These are phyloP conservation scores for Chondrosia reniformis DNA, from an alignment of 37 sponge, comb jelly and placozoan genomes.

Conservation along the genomic window DNA sequence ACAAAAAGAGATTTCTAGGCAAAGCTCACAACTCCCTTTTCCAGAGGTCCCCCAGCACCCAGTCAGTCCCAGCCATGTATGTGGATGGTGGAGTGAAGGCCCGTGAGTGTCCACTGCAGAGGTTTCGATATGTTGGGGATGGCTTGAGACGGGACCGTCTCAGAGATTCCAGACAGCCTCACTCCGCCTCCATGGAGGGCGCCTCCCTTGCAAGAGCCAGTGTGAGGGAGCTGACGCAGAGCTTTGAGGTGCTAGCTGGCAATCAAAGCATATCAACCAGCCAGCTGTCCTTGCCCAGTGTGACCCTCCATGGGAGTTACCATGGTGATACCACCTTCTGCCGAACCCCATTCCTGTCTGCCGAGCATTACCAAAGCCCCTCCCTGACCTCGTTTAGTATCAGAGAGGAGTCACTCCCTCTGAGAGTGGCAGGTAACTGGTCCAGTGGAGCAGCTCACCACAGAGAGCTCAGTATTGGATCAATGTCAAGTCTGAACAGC, in stretches of 20 bases:
- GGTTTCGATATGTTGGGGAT: background rate
- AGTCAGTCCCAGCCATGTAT: conserved; percentile 2
- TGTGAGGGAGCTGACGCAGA: conserved; percentile 16
- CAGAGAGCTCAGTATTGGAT: conserved; percentile 8
- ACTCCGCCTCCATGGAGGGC: background rate
- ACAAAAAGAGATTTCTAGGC: background rate
- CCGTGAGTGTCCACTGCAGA: background rate
- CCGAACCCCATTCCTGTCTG: background rate
- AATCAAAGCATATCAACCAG: background rate
- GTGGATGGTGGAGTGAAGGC: background rate
- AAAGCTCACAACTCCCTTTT: background rate
- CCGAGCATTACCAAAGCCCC: conserved; percentile 5
- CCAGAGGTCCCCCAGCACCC: conserved; percentile 14
- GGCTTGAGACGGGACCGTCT: too few relatives aligned
- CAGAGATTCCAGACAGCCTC: too few relatives aligned
- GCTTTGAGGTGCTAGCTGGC: conserved; percentile 3
- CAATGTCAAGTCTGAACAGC: conserved; percentile 6
- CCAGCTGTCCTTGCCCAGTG: background rate
- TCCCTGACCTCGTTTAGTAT: background rate
- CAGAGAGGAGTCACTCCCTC: background rate
- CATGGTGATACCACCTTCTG: too few relatives aligned
- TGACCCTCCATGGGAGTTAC: too few relatives aligned
- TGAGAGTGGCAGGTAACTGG: too few relatives aligned
- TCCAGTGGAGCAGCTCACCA: background rate
- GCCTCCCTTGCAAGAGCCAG: background rate